Percentiles rank a stretch among this genome's conserved stretches.
Evolutionary conservation across 2,113 vertebrate species (phyloP).

Genomic region (Serinus canaria): DNA sequence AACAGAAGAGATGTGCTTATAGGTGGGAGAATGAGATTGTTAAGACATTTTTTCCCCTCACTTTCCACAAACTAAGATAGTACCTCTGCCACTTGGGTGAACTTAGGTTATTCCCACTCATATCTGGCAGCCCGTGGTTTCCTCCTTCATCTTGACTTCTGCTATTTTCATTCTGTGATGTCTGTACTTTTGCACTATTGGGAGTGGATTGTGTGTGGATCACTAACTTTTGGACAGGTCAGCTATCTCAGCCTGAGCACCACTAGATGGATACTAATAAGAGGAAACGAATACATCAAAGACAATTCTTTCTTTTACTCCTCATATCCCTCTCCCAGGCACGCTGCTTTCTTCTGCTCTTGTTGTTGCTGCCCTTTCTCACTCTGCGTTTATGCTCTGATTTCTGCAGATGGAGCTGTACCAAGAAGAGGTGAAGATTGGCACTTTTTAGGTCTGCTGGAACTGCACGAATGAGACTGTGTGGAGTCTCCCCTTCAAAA

Average conservation of each 20-base stretch:
- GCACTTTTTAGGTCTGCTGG: conserved; percentile 41
- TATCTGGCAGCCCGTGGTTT: conserved; percentile 59
- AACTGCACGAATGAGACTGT: not conserved
- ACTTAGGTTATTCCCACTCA: conserved; percentile 65
- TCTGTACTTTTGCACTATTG: conserved; percentile 66
- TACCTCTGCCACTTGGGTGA: conserved; percentile 64
- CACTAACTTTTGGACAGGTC: conserved; percentile 76
- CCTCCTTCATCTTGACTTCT: conserved; percentile 71
- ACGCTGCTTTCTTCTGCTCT: conserved; percentile 58
- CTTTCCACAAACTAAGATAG: conserved; percentile 53
- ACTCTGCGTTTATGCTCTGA: conserved; percentile 23
- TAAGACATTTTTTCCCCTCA: conserved; percentile 58
- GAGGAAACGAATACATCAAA: conserved; percentile 72
- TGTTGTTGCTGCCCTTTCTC: conserved; percentile 63
- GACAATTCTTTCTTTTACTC: conserved; percentile 53
- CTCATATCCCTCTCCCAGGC: conserved; percentile 55
- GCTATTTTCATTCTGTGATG: conserved; percentile 67
- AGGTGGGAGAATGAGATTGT: conserved; percentile 50
- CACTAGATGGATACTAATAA: conserved; percentile 71
- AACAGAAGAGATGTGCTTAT: conserved; percentile 51
- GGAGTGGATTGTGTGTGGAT: conserved; percentile 69
- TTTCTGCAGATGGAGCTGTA: conserved; percentile 49
- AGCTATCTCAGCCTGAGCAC: conserved; percentile 68
- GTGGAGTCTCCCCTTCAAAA: conserved; percentile 2
- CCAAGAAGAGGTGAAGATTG: conserved; percentile 32